Percentiles rank a stretch among this genome's conserved stretches.
Conservation (phyloP, 2,888 invertebrate genomes). For the Spodoptera exigua region DNA sequence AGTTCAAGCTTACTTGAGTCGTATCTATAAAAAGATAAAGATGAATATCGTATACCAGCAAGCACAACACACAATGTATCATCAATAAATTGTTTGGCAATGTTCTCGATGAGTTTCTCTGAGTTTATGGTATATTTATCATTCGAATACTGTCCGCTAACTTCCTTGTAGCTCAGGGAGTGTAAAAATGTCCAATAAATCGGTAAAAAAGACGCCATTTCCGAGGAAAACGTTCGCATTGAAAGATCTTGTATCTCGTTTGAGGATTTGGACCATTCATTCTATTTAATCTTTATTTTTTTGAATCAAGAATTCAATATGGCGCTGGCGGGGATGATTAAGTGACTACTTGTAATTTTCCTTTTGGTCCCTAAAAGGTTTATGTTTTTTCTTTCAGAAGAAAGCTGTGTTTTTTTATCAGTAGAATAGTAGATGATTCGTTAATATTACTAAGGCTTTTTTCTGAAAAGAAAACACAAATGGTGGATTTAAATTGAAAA, state of each 20-base stretch:
- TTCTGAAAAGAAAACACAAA: too few species aligned
- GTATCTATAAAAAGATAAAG: slow-evolving; percentile 14
- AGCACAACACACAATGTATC: slow-evolving; percentile 22
- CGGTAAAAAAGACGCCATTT: slow-evolving; percentile 9
- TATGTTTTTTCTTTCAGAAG: slow-evolving; percentile 4
- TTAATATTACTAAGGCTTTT: too few species aligned
- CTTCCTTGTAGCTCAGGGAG: slow-evolving; percentile 17
- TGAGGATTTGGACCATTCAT: slow-evolving; percentile 29
- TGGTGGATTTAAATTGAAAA: too few species aligned
- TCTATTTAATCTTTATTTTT: slow-evolving; percentile 35
- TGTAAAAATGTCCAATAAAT: slow-evolving; percentile 39
- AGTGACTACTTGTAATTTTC: slow-evolving; percentile 7
- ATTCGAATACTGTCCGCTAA: slow-evolving; percentile 30
- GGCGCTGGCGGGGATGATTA: slow-evolving; percentile 16
- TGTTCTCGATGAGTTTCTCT: slow-evolving; percentile 39
- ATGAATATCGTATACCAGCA: slow-evolving; percentile 12
- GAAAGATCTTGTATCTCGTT: slow-evolving; percentile 25
- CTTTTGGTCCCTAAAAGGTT: slow-evolving; percentile 18
- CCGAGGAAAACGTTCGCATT: slow-evolving; percentile 10
- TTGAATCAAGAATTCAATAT: slow-evolving; percentile 33
- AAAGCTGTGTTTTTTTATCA: not conserved
- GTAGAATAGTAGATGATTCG: too few species aligned
- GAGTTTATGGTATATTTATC: slow-evolving; percentile 45
- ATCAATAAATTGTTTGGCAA: slow-evolving; percentile 47
- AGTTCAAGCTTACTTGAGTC: slow-evolving; percentile 2